These are phyloP conservation scores for Actenoides lindsayi DNA, from an alignment of 2,113 vertebrate species.

Conservation along the genomic window DNA sequence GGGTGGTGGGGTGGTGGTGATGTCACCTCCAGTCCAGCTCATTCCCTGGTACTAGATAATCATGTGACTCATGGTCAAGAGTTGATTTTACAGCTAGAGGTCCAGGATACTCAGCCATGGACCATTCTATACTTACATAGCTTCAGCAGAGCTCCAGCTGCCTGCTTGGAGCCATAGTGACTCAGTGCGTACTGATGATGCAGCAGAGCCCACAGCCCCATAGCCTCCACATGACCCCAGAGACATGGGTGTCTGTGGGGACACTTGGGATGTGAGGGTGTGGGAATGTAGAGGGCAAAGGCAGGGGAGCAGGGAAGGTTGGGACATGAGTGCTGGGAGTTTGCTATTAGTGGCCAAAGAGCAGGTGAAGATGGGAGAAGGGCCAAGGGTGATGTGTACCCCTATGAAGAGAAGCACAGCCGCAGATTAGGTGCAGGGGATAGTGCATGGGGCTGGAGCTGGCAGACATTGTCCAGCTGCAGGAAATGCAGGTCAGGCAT, in stretches of 20 bases:
- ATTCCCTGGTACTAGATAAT: constrained; percentile 1
- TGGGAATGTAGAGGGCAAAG: neutral
- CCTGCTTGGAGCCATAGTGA: neutral
- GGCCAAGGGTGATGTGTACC: neutral
- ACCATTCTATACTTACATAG: neutral
- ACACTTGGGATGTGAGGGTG: neutral
- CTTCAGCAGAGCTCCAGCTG: neutral
- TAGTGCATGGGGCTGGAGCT: neutral
- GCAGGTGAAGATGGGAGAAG: neutral
- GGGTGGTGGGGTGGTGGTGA: neutral
- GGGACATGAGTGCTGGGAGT: neutral
- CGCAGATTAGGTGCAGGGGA: neutral
- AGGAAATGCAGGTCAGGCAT: neutral
- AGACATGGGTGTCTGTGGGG: accelerated
- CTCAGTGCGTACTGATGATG: neutral
- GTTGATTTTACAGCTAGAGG: neutral
- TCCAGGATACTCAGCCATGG: neutral
- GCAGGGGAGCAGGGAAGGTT: neutral
- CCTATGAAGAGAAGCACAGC: neutral
- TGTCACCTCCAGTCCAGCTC: neutral
- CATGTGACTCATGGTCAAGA: neutral
- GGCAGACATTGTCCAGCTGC: neutral
- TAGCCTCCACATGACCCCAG: accelerated
- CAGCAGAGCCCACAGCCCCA: neutral
- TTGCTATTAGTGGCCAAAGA: neutral